Conservation (phyloP, 1,140 invertebrate species). For the Mylabris phalerata region DNA sequence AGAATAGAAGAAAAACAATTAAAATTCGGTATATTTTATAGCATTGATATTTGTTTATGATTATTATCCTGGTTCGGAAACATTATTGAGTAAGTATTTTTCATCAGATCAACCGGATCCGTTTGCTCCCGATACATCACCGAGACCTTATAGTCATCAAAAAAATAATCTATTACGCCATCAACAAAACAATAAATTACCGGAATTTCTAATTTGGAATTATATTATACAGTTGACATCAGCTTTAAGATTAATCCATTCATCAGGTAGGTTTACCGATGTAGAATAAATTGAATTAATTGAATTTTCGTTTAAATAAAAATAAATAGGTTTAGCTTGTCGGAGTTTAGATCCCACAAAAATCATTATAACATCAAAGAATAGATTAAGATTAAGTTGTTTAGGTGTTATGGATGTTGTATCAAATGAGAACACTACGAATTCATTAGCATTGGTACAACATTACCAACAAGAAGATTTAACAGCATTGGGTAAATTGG, state of each 20-base stretch:
- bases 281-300: neutral
- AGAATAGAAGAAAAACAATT: neutral
- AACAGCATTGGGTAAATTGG: constrained; percentile 81
- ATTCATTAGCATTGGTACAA: constrained; percentile 60
- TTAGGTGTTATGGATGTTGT: constrained; percentile 79
- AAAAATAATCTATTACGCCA: constrained; percentile 69
- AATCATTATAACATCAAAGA: constrained; percentile 71
- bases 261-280: constrained; percentile 49
- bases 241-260: constrained; percentile 86
- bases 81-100: constrained; percentile 81
- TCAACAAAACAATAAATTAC: constrained; percentile 66
- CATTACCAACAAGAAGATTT: constrained; percentile 92
- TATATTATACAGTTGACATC: constrained; percentile 94
- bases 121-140: constrained; percentile 76
- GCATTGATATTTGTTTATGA: constrained; percentile 96
- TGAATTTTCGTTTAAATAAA: neutral
- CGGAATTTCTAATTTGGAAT: constrained; percentile 90
- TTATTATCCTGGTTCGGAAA: constrained; percentile 86
- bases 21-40: constrained; percentile 43
- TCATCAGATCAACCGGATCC: constrained; percentile 68
- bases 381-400: constrained; percentile 70
- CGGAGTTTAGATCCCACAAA: constrained; percentile 84
- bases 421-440: constrained; percentile 60
- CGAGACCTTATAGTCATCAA: constrained; percentile 73
- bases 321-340: constrained; percentile 33